Conservation (phyloP, 1,140 invertebrate genomes). For the Ganaspis sp. region DNA sequence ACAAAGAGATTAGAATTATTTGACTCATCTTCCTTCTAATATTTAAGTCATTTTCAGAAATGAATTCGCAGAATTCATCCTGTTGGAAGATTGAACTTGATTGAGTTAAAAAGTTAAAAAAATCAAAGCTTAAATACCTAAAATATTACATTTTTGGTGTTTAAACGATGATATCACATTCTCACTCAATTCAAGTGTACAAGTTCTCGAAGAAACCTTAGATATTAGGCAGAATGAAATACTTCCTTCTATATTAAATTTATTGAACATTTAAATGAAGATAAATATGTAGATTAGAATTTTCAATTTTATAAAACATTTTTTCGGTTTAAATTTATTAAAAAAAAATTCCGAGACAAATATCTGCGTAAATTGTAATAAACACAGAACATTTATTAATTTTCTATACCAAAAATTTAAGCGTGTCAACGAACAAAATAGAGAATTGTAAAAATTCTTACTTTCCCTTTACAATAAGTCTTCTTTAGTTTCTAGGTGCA, state of each 20-base stretch:
- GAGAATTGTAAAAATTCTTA: not conserved
- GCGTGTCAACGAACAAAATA: conserved; percentile 3
- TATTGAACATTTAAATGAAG: not conserved
- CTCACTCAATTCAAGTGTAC: not conserved
- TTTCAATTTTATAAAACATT: not conserved
- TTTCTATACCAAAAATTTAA: conserved; percentile 22
- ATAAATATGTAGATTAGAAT: not conserved
- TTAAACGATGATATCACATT: not conserved
- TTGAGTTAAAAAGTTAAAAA: not conserved
- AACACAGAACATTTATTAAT: not conserved
- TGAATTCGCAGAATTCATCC: not conserved
- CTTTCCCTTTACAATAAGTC: not conserved
- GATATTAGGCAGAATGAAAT: not conserved
- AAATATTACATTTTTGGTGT: not conserved
- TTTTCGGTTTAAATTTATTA: conserved; percentile 1
- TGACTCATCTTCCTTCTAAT: conserved; percentile 16
- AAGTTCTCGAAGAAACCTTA: conserved; percentile 11
- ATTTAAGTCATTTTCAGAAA: conserved; percentile 1
- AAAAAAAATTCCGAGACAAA: not conserved
- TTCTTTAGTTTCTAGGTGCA: not conserved
- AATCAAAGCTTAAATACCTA: not conserved
- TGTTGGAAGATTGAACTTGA: not conserved
- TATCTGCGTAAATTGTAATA: not conserved
- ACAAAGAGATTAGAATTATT: not conserved
- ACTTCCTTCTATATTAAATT: conserved; percentile 7